These are phyloP conservation scores for Python bivittatus DNA, from an alignment of 2,113 vertebrate genomes.

Conservation along the genomic window DNA sequence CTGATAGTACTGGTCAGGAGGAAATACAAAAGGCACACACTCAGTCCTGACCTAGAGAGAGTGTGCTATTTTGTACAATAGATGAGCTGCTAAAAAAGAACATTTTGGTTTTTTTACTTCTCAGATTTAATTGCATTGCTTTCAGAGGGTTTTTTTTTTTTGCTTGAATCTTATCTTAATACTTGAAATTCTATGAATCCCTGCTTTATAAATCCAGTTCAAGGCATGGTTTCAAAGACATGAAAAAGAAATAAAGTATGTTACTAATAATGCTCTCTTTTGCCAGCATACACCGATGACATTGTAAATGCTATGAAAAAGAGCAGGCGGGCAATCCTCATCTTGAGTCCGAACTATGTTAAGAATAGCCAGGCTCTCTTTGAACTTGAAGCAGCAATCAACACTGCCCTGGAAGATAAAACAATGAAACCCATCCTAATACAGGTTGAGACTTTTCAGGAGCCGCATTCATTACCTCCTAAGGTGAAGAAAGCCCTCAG, in stretches of 20 bases:
- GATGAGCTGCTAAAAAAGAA: not conserved
- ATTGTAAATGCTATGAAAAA: conserved; percentile 79
- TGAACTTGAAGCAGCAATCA: conserved; percentile 85
- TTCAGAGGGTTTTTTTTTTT: not conserved
- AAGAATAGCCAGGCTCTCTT: conserved; percentile 75
- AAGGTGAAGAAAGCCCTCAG: conserved; percentile 80
- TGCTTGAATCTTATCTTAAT: not conserved
- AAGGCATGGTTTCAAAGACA: not conserved
- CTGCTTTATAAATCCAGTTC: not conserved
- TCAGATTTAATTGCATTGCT: not conserved
- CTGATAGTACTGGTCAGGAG: not conserved
- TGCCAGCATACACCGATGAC: conserved; percentile 84
- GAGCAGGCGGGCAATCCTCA: conserved; percentile 81
- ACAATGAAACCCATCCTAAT: conserved; percentile 76
- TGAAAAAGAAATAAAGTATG: not conserved
- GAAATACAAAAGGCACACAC: not conserved
- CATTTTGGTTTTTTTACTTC: not conserved
- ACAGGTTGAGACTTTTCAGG: conserved; percentile 72
- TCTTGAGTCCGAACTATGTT: conserved; percentile 83
- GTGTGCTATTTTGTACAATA: not conserved
- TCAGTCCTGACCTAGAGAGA: not conserved
- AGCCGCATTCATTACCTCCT: conserved; percentile 73
- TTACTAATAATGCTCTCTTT: conserved; percentile 1
- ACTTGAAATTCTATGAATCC: not conserved
- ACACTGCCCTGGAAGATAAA: conserved; percentile 74